Percentiles rank a stretch among this genome's conserved stretches.
Evolutionary conservation across 2,113 vertebrate species (phyloP).

Genomic region (Sporophila hypoxantha): DNA sequence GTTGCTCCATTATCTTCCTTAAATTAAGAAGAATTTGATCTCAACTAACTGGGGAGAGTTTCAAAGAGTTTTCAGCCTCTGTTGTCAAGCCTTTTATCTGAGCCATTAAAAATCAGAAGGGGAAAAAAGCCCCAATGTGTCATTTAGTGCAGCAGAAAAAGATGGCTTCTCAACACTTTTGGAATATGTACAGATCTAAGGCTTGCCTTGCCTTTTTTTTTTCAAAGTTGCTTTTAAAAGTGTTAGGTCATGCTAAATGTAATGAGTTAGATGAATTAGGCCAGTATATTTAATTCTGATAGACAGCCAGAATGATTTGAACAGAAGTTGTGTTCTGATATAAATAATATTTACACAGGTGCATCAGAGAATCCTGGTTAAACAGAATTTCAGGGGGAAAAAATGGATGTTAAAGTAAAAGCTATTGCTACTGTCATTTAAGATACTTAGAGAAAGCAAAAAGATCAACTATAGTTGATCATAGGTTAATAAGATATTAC

Average conservation of each 20-base stretch:
- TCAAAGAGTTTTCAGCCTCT: slow-evolving; percentile 41
- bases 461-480: background rate
- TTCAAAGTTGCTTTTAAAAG: background rate
- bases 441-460: background rate
- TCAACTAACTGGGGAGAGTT: background rate
- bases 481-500: background rate
- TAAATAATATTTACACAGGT: background rate
- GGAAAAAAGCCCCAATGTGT: background rate
- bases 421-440: background rate
- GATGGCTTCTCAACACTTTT: background rate
- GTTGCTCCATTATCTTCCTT: background rate
- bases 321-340: background rate
- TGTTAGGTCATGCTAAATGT: background rate
- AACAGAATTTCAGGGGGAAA: background rate
- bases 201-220: background rate
- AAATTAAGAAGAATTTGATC: background rate
- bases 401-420: background rate
- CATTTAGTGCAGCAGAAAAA: background rate
- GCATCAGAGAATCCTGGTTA: background rate
- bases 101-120: slow-evolving; percentile 6
- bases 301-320: background rate
- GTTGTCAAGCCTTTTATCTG: slow-evolving; percentile 35
- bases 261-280: background rate
- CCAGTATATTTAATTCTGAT: background rate
- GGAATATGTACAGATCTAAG: background rate